Conservation (phyloP, 2,113 vertebrate genomes). For the Malurus melanocephalus region DNA sequence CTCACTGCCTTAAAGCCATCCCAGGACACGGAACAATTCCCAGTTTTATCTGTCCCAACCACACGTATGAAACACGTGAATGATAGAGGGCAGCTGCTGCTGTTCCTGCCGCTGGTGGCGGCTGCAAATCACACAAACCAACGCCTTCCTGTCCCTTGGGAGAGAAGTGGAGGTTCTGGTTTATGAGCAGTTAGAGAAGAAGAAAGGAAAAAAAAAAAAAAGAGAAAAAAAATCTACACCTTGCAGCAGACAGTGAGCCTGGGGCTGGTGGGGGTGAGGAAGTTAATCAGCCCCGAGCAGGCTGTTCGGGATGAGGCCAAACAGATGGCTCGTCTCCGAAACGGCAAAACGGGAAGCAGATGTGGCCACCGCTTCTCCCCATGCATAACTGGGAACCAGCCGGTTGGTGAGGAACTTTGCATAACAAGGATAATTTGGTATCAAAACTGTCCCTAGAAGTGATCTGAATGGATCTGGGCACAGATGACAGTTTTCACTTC, state of each 20-base stretch:
- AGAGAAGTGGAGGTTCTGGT: constrained; percentile 65
- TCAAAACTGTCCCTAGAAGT: constrained; percentile 76
- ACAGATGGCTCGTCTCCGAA: constrained; percentile 84
- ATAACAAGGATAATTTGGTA: constrained; percentile 92
- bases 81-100: constrained; percentile 34
- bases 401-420: constrained; percentile 86
- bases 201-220: constrained; percentile 6
- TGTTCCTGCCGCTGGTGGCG: neutral
- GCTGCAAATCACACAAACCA: constrained; percentile 64
- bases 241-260: constrained; percentile 70
- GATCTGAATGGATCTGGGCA: constrained; percentile 80
- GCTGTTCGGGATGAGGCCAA: constrained; percentile 69
- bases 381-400: constrained; percentile 85
- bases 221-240: constrained; percentile 62
- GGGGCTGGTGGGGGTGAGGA: constrained; percentile 58
- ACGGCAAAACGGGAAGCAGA: constrained; percentile 89
- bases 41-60: constrained; percentile 59
- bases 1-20: neutral
- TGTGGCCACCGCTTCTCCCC: constrained; percentile 77
- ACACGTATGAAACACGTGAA: neutral
- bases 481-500: constrained; percentile 88
- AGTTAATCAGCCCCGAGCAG: constrained; percentile 71
- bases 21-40: constrained; percentile 27
- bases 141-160: constrained; percentile 69
- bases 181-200: constrained; percentile 61